Base-by-base conservation (phyloP, 2,888 invertebrate genomes). In the Candidula unifasciata region DNA sequence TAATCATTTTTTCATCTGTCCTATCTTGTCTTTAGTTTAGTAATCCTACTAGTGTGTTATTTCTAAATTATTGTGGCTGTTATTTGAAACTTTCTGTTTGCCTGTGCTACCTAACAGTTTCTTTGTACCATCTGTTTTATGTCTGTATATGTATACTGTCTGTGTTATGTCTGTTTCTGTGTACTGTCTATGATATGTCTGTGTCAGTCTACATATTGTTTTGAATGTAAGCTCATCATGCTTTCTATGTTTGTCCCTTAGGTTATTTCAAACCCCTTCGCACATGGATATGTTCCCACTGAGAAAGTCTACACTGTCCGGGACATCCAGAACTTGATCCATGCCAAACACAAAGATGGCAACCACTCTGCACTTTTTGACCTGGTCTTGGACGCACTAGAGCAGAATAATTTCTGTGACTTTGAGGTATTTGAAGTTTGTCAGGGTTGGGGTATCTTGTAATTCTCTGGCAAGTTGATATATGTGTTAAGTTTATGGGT, bases 381-480 rank as follows among this genome's bases (percentile, higher is more conserved):
- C 33, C 86, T 87, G 74, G 87, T 85, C 24, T 78, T 87, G 57
- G 84, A 85, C 24, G 86, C 82, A 21, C 85, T 88, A 24, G 88
- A 87, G 73, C 88, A 88, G 85, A 88, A 85, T 2, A 86, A 88
- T 82, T 88, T 85, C 79, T 88, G 88, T 69, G 87, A 87, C 74
- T 88, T 88, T 81, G 88, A 88, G 73, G 83, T 78, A 71, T 44
- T 44, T 10, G 3, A 10, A 6, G 13, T 44, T 44, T 44, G 44
- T 44, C 8, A 13, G 44, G 13, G 8, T 10, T 44, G 44, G 2
- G 44, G 44, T 13, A 44, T 44, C 8, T 13, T 44, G 44, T 13
- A 44, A 13, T 44, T 44, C 44, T 44, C 44, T 44, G 44, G 44
- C 44, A 44, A 13, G 44, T 6, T 10, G 44, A 44, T 6, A 13